Percentiles rank a stretch among this genome's conserved stretches.
Conservation (phyloP, 2,797 vertebrate genomes). For the Acrocephalus scirpaceus region DNA sequence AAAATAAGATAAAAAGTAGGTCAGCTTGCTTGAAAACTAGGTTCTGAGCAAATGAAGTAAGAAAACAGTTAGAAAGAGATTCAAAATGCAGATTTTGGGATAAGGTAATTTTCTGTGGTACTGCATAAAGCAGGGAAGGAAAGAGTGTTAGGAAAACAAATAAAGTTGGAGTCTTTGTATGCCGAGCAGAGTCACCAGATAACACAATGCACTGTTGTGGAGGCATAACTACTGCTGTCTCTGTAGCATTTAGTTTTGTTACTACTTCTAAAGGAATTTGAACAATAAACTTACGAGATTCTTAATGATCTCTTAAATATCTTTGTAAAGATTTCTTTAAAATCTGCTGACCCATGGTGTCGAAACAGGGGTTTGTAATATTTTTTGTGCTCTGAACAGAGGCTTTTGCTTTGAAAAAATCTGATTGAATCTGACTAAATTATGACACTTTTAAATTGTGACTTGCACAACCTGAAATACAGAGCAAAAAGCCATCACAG, state of each 20-base stretch:
- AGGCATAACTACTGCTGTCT: neutral
- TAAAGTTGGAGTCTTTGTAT: neutral
- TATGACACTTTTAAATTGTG: neutral
- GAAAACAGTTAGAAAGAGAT: conserved; percentile 5
- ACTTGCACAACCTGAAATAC: neutral
- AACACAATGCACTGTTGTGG: neutral
- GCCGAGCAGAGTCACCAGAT: neutral
- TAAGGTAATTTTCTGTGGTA: conserved; percentile 3
- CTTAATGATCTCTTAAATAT: neutral
- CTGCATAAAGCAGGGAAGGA: neutral
- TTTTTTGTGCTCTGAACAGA: neutral
- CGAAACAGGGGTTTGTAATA: neutral
- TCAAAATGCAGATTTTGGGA: neutral
- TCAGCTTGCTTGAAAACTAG: conserved; percentile 52
- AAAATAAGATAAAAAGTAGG: conserved; percentile 67
- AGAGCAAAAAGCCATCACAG: neutral
- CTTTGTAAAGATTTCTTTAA: neutral
- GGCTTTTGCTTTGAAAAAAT: neutral
- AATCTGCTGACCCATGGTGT: neutral
- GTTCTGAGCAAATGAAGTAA: conserved; percentile 30
- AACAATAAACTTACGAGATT: neutral
- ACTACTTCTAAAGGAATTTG: neutral
- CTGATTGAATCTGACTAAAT: neutral
- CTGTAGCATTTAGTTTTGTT: neutral
- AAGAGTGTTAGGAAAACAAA: neutral